Percentiles rank a stretch among this genome's conserved stretches.
These are phyloP conservation scores for Lordiphosa collinella DNA, from an alignment of 1,140 invertebrate species.

Conservation along the genomic window DNA sequence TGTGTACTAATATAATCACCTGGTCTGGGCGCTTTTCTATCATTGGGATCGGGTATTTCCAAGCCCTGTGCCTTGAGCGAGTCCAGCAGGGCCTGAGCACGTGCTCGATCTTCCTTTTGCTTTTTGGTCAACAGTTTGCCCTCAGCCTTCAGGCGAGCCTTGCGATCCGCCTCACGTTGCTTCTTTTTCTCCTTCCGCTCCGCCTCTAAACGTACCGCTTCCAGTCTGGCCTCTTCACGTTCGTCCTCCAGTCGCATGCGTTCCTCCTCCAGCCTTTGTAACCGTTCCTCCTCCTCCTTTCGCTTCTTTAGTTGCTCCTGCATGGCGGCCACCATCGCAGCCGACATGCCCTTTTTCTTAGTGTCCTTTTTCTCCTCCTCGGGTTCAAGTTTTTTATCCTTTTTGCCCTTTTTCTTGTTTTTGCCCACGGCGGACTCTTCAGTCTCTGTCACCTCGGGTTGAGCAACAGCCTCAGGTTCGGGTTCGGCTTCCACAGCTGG, in stretches of 20 bases:
- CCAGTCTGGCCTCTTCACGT: slow-evolving; percentile 85
- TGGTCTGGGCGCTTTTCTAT: slow-evolving; percentile 85
- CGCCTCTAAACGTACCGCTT: slow-evolving; percentile 89
- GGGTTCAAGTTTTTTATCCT: slow-evolving; percentile 82
- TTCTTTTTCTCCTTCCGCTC: slow-evolving; percentile 95
- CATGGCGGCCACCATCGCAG: slow-evolving; percentile 90
- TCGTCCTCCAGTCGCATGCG: slow-evolving; percentile 87
- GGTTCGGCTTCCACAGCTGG: slow-evolving; percentile 69
- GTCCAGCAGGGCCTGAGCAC: slow-evolving; percentile 93
- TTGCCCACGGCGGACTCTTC: slow-evolving; percentile 77
- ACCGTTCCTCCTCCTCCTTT: slow-evolving; percentile 93
- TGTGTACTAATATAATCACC: no score
- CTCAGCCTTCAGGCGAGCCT: slow-evolving; percentile 95
- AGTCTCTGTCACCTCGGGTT: slow-evolving; percentile 75
- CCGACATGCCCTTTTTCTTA: slow-evolving; percentile 86
- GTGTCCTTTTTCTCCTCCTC: slow-evolving; percentile 80
- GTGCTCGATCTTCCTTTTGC: slow-evolving; percentile 93
- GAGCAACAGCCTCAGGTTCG: slow-evolving; percentile 79
- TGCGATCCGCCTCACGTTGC: slow-evolving; percentile 96
- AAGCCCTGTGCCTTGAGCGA: slow-evolving; percentile 91
- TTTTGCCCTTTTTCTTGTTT: slow-evolving; percentile 83
- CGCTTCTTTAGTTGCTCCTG: slow-evolving; percentile 92
- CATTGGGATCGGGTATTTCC: slow-evolving; percentile 82
- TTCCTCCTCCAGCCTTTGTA: slow-evolving; percentile 90
- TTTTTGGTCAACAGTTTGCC: slow-evolving; percentile 95